Percentiles rank a stretch among this genome's conserved stretches.
Conservation (phyloP, 2,797 vertebrate genomes). For the Rhinoraja longicauda region DNA sequence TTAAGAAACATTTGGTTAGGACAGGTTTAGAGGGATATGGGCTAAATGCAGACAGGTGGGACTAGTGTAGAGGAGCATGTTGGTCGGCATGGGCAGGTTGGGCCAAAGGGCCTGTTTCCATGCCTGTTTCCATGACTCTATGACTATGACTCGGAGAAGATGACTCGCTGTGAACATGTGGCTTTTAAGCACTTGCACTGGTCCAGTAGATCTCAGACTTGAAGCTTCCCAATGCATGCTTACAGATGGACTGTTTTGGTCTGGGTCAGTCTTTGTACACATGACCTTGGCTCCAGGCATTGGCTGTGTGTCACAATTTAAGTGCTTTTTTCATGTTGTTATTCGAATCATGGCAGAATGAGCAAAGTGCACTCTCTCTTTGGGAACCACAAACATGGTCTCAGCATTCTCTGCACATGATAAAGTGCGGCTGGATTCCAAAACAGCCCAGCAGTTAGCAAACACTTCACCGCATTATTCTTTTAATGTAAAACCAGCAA, state of each 20-base stretch:
- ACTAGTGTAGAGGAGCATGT: no score
- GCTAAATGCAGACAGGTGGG: no score
- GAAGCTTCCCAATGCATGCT: not conserved
- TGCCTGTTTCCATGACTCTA: no score
- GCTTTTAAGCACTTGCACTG: not conserved
- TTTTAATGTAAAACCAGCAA: not conserved
- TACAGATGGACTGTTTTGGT: not conserved
- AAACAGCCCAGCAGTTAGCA: not conserved
- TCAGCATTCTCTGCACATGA: not conserved
- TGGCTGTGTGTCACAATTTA: not conserved
- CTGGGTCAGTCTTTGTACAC: not conserved
- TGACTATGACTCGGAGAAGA: not conserved
- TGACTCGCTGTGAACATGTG: not conserved
- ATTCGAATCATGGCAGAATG: not conserved
- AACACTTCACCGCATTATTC: not conserved
- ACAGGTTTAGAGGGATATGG: no score
- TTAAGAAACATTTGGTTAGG: no score
- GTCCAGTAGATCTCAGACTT: not conserved
- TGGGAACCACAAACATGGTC: not conserved
- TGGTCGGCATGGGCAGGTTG: no score
- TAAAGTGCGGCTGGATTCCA: not conserved
- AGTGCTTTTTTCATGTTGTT: not conserved
- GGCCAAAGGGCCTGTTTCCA: no score
- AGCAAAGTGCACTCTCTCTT: not conserved
- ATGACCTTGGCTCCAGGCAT: not conserved